Percentiles rank a stretch among this genome's conserved stretches.
Evolutionary conservation across 2,797 vertebrate genomes (phyloP).

Genomic region (Semotilus atromaculatus): DNA sequence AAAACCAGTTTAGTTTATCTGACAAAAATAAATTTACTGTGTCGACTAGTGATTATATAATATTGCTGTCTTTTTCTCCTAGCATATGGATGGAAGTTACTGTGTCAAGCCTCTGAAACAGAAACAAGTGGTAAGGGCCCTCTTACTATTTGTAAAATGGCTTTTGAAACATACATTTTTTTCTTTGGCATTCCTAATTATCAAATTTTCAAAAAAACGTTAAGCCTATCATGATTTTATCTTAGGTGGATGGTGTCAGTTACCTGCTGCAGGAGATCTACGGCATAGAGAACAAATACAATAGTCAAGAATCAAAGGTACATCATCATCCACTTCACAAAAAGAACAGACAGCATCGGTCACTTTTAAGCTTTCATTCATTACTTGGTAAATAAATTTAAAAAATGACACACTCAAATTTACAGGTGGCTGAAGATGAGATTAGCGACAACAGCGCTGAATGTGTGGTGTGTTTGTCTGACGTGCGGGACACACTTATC

Average conservation of each 20-base stretch:
- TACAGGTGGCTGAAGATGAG: slow-evolving; percentile 92
- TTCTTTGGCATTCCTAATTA: not conserved
- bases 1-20: not conserved
- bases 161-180: not conserved
- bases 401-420: not conserved
- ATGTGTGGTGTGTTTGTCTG: slow-evolving; percentile 97
- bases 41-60: not conserved
- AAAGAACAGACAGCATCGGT: not conserved
- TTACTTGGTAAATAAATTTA: not conserved
- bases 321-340: not conserved
- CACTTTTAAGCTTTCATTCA: not conserved
- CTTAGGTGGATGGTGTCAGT: slow-evolving; percentile 96
- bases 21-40: not conserved
- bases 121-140: slow-evolving; percentile 94
- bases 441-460: slow-evolving; percentile 98
- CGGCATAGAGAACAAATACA: slow-evolving; percentile 99
- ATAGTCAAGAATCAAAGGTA: slow-evolving; percentile 78
- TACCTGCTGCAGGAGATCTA: slow-evolving; percentile 99
- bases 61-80: slow-evolving; percentile 52
- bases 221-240: not conserved
- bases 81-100: slow-evolving; percentile 95
- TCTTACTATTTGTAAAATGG: slow-evolving; percentile 14
- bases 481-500: slow-evolving; percentile 95
- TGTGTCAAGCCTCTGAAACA: slow-evolving; percentile 98
- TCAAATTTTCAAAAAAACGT: not conserved